phyloP scores from a whole-genome alignment of 1,140 invertebrate genomes.

The Drosophila nikananu region DNA sequence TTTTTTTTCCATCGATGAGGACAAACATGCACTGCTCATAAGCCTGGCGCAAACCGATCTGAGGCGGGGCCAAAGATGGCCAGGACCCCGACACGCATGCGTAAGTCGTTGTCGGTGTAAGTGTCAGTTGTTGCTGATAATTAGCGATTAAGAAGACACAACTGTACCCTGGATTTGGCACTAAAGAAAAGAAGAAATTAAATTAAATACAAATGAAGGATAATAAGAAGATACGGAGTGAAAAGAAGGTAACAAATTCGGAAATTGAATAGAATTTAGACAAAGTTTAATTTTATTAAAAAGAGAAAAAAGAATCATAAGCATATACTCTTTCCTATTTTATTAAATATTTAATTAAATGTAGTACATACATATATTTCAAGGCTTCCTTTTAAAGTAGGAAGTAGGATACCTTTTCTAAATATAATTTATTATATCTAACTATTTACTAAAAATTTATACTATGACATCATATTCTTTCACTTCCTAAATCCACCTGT shows the following conservation, averaged over 20 bases:
- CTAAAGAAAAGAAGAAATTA: not conserved
- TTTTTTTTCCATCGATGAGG: conserved; percentile 50
- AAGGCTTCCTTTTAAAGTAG: not conserved
- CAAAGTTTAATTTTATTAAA: too few relatives aligned
- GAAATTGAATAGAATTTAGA: too few relatives aligned
- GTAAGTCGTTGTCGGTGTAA: conserved; percentile 78
- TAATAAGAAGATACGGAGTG: not conserved
- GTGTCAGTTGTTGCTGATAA: conserved; percentile 79
- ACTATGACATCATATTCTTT: not conserved
- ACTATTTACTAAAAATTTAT: not conserved
- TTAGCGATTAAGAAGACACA: conserved; percentile 73
- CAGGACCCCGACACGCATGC: conserved; percentile 76
- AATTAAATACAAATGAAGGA: not conserved
- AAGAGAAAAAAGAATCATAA: too few relatives aligned
- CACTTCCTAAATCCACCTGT: too few relatives aligned
- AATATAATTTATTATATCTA: not conserved
- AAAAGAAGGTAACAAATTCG: not conserved
- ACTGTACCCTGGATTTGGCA: conserved; percentile 47
- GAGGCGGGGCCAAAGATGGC: not conserved
- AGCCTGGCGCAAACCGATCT: conserved; percentile 28
- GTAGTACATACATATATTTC: not conserved
- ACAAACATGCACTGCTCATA: conserved; percentile 70
- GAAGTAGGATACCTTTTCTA: not conserved
- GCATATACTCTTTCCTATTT: accelerated
- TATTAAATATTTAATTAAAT: too few relatives aligned